A percentile compares a stretch with the other conserved stretches of the same genome.
These are phyloP conservation scores for Dendrophyllia cribrosa DNA, from an alignment of 64 coral and sea anemone genomes.

Conservation along the genomic window DNA sequence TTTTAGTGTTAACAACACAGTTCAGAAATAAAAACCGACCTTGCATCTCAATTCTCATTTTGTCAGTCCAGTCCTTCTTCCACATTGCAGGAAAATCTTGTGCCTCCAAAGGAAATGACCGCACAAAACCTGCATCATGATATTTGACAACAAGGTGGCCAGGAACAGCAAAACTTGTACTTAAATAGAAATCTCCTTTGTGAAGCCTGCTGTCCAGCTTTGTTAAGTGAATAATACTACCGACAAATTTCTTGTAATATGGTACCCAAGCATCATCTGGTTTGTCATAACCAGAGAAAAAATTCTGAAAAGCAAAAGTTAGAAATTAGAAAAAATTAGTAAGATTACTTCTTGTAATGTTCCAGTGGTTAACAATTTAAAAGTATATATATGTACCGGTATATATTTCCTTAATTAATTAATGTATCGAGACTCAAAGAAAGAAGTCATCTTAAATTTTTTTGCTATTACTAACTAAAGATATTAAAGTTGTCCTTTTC, in stretches of 20 bases:
- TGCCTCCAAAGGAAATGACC: conserved; percentile 82
- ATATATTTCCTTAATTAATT: too few species aligned
- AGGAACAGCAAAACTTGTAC: conserved; percentile 81
- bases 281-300: conserved; percentile 79
- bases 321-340: neutral
- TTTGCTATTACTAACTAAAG: too few species aligned
- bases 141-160: conserved; percentile 93
- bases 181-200: conserved; percentile 98
- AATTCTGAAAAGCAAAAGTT: conserved; percentile 55
- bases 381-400: too few species aligned
- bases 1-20: conserved; percentile 80
- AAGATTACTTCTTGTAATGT: too few species aligned
- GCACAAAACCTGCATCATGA: conserved; percentile 80
- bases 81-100: conserved; percentile 83
- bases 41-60: conserved; percentile 80
- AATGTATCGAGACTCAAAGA: too few species aligned
- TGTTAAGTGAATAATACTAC: conserved; percentile 81
- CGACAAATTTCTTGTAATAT: conserved; percentile 98
- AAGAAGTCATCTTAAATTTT: too few species aligned
- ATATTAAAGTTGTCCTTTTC: too few species aligned
- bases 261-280: conserved; percentile 92
- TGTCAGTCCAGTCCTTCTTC: conserved; percentile 87
- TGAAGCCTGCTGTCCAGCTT: conserved; percentile 76
- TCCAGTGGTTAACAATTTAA: too few species aligned
- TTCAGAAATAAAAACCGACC: conserved; percentile 96